Conservation (phyloP, 2,888 invertebrate species). For the Merodon equestris region DNA sequence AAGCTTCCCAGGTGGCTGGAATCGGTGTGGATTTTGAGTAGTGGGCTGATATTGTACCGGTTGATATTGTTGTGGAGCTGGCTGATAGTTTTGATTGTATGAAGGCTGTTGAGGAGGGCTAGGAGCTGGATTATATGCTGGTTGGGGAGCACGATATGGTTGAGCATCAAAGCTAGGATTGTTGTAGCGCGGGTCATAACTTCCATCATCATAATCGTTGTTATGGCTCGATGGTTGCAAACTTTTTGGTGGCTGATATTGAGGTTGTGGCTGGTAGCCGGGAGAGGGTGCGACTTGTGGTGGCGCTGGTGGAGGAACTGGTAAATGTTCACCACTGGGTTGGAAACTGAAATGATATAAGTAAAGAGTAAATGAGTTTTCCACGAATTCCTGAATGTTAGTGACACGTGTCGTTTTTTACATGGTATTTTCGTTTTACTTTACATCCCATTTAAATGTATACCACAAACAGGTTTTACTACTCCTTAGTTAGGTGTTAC, state of each 20-base stretch:
- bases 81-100: conserved; percentile 79
- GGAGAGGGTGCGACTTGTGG: conserved; percentile 81
- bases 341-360: conserved; percentile 82
- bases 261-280: conserved; percentile 79
- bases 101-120: conserved; percentile 73
- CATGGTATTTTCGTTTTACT: too few species aligned
- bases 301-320: conserved; percentile 82
- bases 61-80: conserved; percentile 75
- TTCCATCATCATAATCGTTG: conserved; percentile 77
- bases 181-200: conserved; percentile 78
- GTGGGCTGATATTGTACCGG: conserved; percentile 78
- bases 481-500: neutral
- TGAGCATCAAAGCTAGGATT: conserved; percentile 76
- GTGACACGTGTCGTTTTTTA: too few species aligned
- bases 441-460: too few species aligned
- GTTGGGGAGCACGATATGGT: conserved; percentile 77
- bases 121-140: conserved; percentile 73
- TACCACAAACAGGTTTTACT: neutral
- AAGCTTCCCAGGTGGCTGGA: conserved; percentile 92
- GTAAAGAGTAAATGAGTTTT: too few species aligned
- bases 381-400: too few species aligned
- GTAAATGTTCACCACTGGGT: conserved; percentile 90
- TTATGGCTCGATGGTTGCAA: conserved; percentile 60
- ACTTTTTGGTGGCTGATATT: conserved; percentile 77
- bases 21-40: conserved; percentile 86